Conservation (phyloP, 2,888 invertebrate species). For the Amphimallon solstitiale region DNA sequence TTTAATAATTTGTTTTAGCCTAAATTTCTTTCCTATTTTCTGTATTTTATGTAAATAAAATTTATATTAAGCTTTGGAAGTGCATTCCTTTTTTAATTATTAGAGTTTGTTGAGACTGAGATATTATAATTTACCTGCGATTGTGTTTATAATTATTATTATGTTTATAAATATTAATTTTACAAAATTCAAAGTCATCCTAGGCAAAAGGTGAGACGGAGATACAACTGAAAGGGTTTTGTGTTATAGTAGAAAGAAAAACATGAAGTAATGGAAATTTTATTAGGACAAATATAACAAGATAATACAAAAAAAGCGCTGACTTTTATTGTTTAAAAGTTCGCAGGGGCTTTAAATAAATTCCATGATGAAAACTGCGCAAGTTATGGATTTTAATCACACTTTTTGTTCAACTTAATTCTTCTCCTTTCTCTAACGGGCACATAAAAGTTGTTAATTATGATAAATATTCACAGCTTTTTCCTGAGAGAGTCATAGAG, state of each 20-base stretch:
- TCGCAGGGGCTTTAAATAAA: conserved; percentile 17
- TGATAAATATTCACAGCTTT: conserved; percentile 65
- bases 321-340: conserved; percentile 5
- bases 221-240: too few relatives aligned
- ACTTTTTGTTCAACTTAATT: conserved; percentile 40
- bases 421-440: conserved; percentile 59
- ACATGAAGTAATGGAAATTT: not conserved
- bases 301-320: conserved; percentile 10
- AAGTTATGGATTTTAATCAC: conserved; percentile 41
- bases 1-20: too few relatives aligned
- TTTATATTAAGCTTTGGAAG: too few relatives aligned
- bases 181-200: too few relatives aligned
- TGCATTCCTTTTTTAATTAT: too few relatives aligned
- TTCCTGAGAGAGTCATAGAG: conserved; percentile 64
- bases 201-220: too few relatives aligned
- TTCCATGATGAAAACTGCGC: conserved; percentile 39
- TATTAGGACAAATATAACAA: not conserved
- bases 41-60: too few relatives aligned
- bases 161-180: too few relatives aligned
- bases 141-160: too few relatives aligned
- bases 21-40: too few relatives aligned
- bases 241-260: not conserved
- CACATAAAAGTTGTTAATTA: conserved; percentile 65
- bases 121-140: too few relatives aligned
- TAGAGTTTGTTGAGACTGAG: too few relatives aligned